Conservation (phyloP, 2,888 invertebrate genomes). For the Nymphalis polychloros region DNA sequence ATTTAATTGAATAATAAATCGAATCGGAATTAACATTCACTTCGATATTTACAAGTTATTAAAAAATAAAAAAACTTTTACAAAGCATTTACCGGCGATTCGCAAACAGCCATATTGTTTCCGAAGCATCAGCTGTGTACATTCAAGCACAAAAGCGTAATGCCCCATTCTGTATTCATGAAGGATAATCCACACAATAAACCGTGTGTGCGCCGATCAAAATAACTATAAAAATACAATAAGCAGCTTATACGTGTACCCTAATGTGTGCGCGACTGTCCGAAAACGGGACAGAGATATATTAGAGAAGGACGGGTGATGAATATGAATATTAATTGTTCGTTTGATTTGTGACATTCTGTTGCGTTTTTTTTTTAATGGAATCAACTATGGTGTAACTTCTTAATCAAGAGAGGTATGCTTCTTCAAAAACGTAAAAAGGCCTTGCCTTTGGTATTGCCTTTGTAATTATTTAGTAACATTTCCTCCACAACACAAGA, state of each 20-base stretch:
- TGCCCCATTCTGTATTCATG: conserved; percentile 46
- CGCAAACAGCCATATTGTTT: conserved; percentile 55
- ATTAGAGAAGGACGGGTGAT: neutral
- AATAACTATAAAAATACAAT: conserved; percentile 82
- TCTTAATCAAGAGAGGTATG: too few species aligned
- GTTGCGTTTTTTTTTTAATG: neutral
- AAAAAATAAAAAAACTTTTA: conserved; percentile 55
- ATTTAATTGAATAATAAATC: conserved; percentile 23
- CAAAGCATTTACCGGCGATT: conserved; percentile 60
- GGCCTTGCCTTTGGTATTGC: too few species aligned
- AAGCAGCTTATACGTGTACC: conserved; percentile 77
- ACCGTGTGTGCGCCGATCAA: conserved; percentile 73
- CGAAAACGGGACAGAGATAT: conserved; percentile 43
- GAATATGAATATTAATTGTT: neutral
- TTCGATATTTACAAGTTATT: conserved; percentile 60
- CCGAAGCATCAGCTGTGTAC: conserved; percentile 33
- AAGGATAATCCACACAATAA: conserved; percentile 58
- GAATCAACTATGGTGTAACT: neutral
- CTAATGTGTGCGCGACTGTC: conserved; percentile 54
- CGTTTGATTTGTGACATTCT: neutral
- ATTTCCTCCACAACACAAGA: too few species aligned
- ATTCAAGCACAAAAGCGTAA: conserved; percentile 32
- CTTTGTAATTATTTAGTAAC: too few species aligned
- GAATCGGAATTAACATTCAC: conserved; percentile 40
- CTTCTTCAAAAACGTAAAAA: too few species aligned